Base-by-base conservation (phyloP, 2,113 vertebrate species). In the Tragulus kanchil region DNA sequence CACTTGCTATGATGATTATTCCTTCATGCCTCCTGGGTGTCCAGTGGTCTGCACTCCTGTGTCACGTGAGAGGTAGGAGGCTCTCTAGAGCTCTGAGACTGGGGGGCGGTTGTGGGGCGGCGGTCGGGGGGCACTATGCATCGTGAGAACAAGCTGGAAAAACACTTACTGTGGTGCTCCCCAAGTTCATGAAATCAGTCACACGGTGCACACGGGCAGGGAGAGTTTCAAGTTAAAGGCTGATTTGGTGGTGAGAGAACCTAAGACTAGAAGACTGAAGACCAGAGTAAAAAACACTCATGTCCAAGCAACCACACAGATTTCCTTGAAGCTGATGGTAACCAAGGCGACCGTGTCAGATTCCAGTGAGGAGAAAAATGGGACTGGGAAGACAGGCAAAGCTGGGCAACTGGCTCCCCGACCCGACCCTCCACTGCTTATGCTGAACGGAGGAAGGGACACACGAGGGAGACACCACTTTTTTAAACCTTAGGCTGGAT, bases 361-460 rank as follows among this genome's bases (percentile, higher is more conserved):
- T n/a, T 79, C 90, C 93, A 94, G 94, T 93, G 96, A 98, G 96
- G 97, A 97, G 97, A 97, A 94, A 88, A 83, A 97, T 82, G 67
- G 69, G 96, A 96, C 94, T 88, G 93, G n/a, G 3, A 81, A 81
- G 52, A n/a, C 31, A 56, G 77, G 77, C 8, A 88, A 97, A 94
- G 75, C 42, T 23, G 11, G 81, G 85, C 92, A 91, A 91, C 87
- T 2, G 58, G 19, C 48, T 73, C 31, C 67, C 48, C 56, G 95
- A 16, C 94, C 52, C 1, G 3, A 50, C 25, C 31, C 21, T n/a
- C 90, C 42, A 75, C 95, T 96, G 82, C 94, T 87, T 69, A 96
- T 91, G 95, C 50, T 67, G 91, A 95, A 97, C 98, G 97, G 95
- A 96, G 89, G 83, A 98, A 97, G 93, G 96, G 96, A 96, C 96